These are phyloP conservation scores for Symphodus melops DNA, from an alignment of 2,113 vertebrate species.

Conservation along the genomic window DNA sequence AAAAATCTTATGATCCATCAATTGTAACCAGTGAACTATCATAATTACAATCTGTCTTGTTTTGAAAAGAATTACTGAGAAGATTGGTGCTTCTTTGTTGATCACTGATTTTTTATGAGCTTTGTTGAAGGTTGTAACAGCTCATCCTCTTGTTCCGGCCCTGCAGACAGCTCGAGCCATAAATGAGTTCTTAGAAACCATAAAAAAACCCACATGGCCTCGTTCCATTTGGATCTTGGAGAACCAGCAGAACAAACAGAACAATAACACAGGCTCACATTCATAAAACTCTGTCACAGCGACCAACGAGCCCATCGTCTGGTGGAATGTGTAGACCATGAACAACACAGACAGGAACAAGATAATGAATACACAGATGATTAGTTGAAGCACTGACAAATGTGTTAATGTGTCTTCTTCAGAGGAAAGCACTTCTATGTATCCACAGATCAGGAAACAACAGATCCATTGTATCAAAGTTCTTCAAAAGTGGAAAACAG, in stretches of 20 bases:
- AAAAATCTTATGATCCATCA: too few species aligned
- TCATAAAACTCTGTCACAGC: conserved; percentile 45
- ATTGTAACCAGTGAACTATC: too few species aligned
- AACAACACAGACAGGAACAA: conserved; percentile 2
- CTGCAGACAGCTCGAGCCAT: conserved; percentile 42
- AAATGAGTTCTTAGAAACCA: conserved; percentile 66
- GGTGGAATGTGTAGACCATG: conserved; percentile 10
- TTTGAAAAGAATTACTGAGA: too few species aligned
- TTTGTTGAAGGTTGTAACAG: conserved; percentile 4
- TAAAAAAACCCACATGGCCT: conserved; percentile 38
- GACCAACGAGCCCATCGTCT: conserved; percentile 1
- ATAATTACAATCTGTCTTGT: too few species aligned
- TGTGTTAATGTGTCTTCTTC: not conserved
- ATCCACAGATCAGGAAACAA: conserved; percentile 43
- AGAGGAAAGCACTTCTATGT: not conserved
- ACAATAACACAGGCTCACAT: conserved; percentile 51
- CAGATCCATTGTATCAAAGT: conserved; percentile 12
- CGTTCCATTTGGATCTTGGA: conserved; percentile 58
- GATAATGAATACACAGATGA: not conserved
- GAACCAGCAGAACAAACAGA: conserved; percentile 65
- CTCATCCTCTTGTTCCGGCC: conserved; percentile 31
- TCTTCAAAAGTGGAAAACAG: conserved; percentile 15
- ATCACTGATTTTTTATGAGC: not conserved
- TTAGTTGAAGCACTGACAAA: not conserved
- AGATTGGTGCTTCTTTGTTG: not conserved